Evolutionary conservation across 2,113 vertebrate species (phyloP), one percentile per base, ranked within the genome.

Genomic region (Dicrurus megarhynchus): DNA sequence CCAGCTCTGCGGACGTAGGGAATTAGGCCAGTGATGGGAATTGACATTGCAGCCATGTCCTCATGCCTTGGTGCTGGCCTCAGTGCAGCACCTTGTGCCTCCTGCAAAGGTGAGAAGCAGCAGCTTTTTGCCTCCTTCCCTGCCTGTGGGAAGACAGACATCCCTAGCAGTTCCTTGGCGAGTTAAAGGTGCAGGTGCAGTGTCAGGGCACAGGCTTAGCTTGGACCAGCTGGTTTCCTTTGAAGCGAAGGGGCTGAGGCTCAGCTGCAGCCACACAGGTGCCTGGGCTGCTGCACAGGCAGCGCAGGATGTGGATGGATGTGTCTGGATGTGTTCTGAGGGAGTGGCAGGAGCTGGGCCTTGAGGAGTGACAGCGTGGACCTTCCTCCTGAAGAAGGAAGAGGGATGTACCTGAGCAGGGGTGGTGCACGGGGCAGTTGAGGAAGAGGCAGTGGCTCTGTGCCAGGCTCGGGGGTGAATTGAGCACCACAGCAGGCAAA

Each of bases 41-140:
- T 19, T 1, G 49, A 8, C 6, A 4, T 16, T 27, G 1, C n/a
- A 30, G 6, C 22, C 8, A 3, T 0, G 18, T 16, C 59, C 9
- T 49, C n/a, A 1, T 17, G 65, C 27, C 39, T 18, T 23, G 21
- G 27, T 10, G 39, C 59, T 46, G 49, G 3, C 32, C 42, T 35
- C 56, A 11, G 23, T 5, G 56, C 35, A 46, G 94, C 28, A 32
- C 32, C 41, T 35, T 7, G 50, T 9, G 6, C 42, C 23, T 64
- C 41, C 59, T 22, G 65, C 71, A 57, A 8, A 16, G 65, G 33
- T 28, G 14, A 60, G 44, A 16, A 53, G 46, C 67, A 69, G 59
- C n/a, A 57, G 50, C 64, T 88, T 49, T n/a, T 20, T 41, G 17
- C 70, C 67, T 91, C 73, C 27, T 73, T 83, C 59, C 56, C 79